A percentile compares a stretch with the other conserved stretches of the same genome.
These are phyloP conservation scores for Drosophila birchii DNA, from an alignment of 2,888 invertebrate genomes.

Conservation along the genomic window DNA sequence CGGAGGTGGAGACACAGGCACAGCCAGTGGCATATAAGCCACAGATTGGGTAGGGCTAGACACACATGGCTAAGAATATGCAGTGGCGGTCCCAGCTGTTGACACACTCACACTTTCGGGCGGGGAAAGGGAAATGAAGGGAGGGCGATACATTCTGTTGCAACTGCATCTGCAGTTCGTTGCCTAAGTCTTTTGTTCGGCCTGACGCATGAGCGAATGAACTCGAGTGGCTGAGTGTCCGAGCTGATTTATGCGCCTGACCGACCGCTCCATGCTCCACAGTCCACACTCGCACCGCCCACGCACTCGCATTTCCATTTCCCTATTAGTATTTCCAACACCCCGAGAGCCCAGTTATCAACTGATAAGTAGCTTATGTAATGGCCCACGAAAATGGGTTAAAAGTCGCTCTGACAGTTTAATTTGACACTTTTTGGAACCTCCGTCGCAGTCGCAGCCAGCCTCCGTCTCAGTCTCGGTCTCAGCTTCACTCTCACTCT, in stretches of 20 bases:
- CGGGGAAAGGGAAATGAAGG: not conserved
- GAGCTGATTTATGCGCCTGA: slow-evolving; percentile 77
- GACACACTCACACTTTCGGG: slow-evolving; percentile 47
- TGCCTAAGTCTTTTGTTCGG: slow-evolving; percentile 78
- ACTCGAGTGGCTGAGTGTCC: slow-evolving; percentile 52
- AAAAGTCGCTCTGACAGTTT: slow-evolving; percentile 75
- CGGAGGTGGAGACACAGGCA: slow-evolving; percentile 5
- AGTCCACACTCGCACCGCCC: slow-evolving; percentile 65
- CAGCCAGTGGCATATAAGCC: not conserved
- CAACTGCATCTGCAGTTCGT: slow-evolving; percentile 68
- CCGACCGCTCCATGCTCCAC: slow-evolving; percentile 52
- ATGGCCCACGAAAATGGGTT: slow-evolving; percentile 69
- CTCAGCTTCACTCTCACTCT: slow-evolving; percentile 27
- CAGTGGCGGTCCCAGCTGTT: slow-evolving; percentile 64
- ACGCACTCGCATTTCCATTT: slow-evolving; percentile 57
- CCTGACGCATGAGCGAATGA: slow-evolving; percentile 77
- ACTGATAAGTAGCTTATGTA: slow-evolving; percentile 81
- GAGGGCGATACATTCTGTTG: slow-evolving; percentile 69
- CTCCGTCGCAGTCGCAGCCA: slow-evolving; percentile 10
- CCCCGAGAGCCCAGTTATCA: slow-evolving; percentile 67
- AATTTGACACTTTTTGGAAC: slow-evolving; percentile 73
- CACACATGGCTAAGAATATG: slow-evolving; percentile 67
- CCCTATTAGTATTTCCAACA: slow-evolving; percentile 66
- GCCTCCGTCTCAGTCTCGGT: not conserved
- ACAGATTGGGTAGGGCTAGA: slow-evolving; percentile 28